Evolutionary conservation across 2,113 vertebrate genomes (phyloP).

Genomic region (Potamarius usumacintae): DNA sequence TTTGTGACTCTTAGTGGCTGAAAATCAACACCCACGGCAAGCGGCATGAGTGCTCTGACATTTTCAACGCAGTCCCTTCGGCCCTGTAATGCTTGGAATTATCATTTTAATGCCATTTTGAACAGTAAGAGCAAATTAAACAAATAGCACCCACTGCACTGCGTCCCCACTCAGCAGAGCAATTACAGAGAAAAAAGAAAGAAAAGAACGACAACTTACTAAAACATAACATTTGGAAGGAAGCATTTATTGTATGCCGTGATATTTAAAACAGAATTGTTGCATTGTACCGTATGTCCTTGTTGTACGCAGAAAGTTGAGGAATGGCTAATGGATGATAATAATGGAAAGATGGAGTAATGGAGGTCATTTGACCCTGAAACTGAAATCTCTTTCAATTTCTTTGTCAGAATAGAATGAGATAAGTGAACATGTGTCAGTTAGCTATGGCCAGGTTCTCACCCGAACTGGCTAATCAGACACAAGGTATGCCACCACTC

Average conservation of each 20-base stretch:
- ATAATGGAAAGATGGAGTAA: constrained; percentile 11
- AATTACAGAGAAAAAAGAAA: constrained; percentile 12
- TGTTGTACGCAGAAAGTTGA: not conserved
- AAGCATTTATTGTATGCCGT: not conserved
- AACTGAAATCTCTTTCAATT: constrained; percentile 3
- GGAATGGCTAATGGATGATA: constrained; percentile 27
- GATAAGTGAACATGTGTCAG: not conserved
- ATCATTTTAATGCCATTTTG: constrained; percentile 37
- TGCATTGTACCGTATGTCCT: not conserved
- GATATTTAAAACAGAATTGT: constrained; percentile 27
- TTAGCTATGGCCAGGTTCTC: too few species aligned
- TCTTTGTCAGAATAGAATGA: not conserved
- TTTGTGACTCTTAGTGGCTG: not conserved
- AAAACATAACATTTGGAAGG: constrained; percentile 16
- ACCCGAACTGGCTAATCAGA: too few species aligned
- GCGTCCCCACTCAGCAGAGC: constrained; percentile 6
- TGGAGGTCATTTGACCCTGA: constrained; percentile 15
- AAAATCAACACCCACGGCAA: constrained; percentile 18
- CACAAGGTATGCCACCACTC: too few species aligned
- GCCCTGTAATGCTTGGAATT: constrained; percentile 6
- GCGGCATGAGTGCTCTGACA: constrained; percentile 30
- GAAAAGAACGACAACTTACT: not conserved
- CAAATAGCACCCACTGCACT: constrained; percentile 32
- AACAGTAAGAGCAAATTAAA: constrained; percentile 41
- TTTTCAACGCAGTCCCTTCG: constrained; percentile 22